Conservation (phyloP, 2,797 vertebrate genomes). For the Scarus forsteni region DNA sequence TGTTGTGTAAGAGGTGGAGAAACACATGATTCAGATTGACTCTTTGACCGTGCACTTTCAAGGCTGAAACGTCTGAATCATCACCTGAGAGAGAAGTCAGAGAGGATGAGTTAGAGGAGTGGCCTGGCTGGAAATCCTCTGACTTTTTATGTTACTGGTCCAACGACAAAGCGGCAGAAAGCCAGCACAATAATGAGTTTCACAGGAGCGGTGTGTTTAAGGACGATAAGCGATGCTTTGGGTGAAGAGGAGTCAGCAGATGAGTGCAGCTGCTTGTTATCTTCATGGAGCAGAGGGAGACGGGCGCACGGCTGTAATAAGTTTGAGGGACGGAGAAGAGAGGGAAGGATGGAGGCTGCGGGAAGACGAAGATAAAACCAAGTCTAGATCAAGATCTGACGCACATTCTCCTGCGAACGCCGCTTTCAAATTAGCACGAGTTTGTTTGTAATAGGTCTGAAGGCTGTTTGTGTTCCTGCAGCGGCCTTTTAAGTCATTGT, state of each 20-base stretch:
- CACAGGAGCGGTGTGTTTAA: slow-evolving; percentile 71
- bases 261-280: slow-evolving; percentile 73
- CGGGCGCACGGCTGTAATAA: slow-evolving; percentile 59
- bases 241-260: slow-evolving; percentile 70
- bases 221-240: slow-evolving; percentile 75
- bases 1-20: neutral
- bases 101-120: slow-evolving; percentile 22
- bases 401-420: slow-evolving; percentile 11
- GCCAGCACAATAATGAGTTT: slow-evolving; percentile 74
- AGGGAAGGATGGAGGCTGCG: slow-evolving; percentile 26
- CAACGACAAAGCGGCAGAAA: slow-evolving; percentile 50
- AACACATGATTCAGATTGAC: neutral
- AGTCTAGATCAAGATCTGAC: slow-evolving; percentile 46
- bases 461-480: slow-evolving; percentile 6
- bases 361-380: slow-evolving; percentile 22
- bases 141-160: slow-evolving; percentile 31
- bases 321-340: slow-evolving; percentile 55
- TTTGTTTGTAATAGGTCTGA: slow-evolving; percentile 19
- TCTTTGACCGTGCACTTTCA: slow-evolving; percentile 4
- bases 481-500: slow-evolving; percentile 30
- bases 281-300: slow-evolving; percentile 63
- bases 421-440: slow-evolving; percentile 26
- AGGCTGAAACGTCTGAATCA: slow-evolving; percentile 13
- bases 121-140: slow-evolving; percentile 24
- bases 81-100: slow-evolving; percentile 34